Conservation (phyloP, 2,888 invertebrate species). For the Chydorus sphaericus region DNA sequence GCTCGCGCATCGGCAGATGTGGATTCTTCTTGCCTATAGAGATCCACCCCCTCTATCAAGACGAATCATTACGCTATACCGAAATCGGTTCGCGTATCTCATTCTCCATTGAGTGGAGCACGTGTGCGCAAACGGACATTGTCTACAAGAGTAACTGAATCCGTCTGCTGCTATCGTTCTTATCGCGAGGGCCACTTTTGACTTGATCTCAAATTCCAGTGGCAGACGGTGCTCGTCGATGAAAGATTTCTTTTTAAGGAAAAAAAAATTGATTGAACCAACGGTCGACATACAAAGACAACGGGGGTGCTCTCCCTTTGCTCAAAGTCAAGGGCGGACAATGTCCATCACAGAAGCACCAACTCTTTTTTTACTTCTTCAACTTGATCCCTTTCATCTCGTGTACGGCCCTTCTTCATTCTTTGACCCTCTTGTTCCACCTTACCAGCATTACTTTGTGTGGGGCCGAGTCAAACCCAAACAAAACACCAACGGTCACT, state of each 20-base stretch:
- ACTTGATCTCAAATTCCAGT: constrained; percentile 6
- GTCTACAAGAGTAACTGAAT: constrained; percentile 3
- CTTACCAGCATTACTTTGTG: background rate
- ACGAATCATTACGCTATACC: constrained; percentile 1
- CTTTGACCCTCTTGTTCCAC: background rate
- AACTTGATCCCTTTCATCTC: background rate
- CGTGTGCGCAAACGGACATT: constrained; percentile 1
- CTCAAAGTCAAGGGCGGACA: constrained; percentile 4
- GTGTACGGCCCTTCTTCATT: background rate
- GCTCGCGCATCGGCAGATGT: constrained; percentile 2
- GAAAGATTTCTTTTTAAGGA: too few species aligned
- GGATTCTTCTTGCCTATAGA: background rate
- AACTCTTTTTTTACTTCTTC: background rate
- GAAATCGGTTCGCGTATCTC: constrained; percentile 6
- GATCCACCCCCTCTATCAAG: background rate
- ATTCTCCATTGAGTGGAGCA: too few species aligned
- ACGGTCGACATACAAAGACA: constrained; percentile 4
- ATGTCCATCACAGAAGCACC: too few species aligned
- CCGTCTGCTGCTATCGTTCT: constrained; percentile 1
- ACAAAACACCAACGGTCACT: constrained; percentile 7
- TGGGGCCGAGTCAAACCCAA: constrained; percentile 3
- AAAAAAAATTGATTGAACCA: constrained; percentile 4
- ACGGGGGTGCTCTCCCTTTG: background rate
- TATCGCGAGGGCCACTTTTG: background rate
- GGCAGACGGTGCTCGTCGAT: constrained; percentile 4